A percentile compares a stretch with the other conserved stretches of the same genome.
Conservation (phyloP, 2,113 vertebrate species). For the Ginglymostoma cirratum region DNA sequence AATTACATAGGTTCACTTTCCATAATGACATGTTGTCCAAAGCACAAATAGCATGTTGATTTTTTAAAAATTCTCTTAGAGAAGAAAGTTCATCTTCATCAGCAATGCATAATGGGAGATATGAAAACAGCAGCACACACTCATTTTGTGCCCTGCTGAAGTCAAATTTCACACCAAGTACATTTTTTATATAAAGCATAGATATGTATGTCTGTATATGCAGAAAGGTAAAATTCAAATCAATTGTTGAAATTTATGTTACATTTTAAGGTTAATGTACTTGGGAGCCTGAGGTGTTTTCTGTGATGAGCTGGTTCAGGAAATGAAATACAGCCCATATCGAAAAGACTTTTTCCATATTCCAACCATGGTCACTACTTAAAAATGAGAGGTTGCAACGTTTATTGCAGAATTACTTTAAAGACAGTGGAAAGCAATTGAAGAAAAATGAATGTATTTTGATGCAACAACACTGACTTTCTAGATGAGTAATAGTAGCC, state of each 20-base stretch:
- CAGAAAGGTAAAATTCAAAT: not conserved
- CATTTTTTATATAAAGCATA: not conserved
- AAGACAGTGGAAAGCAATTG: not conserved
- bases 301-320: not conserved
- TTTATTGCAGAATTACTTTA: not conserved
- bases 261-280: not conserved
- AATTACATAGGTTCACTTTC: not conserved
- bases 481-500: not conserved
- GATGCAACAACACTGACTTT: not conserved
- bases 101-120: not conserved
- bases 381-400: not conserved
- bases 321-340: constrained; percentile 13
- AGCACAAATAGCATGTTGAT: not conserved
- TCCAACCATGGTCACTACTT: not conserved
- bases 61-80: not conserved
- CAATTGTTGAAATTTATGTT: not conserved
- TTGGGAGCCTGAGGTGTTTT: constrained; percentile 1
- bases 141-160: not conserved
- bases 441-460: not conserved
- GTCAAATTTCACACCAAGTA: not conserved
- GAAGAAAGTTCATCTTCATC: not conserved
- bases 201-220: not conserved
- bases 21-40: not conserved
- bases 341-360: not conserved
- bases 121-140: not conserved